These are phyloP conservation scores for Paradoxurus hermaphroditus DNA, from an alignment of 2,113 vertebrate genomes.

Conservation along the genomic window DNA sequence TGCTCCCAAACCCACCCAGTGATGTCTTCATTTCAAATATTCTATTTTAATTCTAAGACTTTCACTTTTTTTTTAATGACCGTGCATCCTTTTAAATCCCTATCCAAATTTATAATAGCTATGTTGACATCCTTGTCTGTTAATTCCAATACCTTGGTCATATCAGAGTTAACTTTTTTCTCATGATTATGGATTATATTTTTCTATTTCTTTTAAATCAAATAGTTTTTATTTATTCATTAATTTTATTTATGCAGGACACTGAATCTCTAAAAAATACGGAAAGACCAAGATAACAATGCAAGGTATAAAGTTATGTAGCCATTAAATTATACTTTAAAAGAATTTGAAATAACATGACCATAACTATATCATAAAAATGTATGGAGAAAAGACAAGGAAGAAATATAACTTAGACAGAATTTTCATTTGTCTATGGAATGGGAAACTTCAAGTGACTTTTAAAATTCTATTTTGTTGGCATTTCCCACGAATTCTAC, in stretches of 20 bases:
- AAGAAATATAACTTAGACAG: not conserved
- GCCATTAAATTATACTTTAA: not conserved
- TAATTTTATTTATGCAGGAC: not conserved
- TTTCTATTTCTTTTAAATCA: not conserved
- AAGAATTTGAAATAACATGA: not conserved
- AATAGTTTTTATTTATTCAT: not conserved
- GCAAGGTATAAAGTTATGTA: not conserved
- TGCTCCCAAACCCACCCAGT: not conserved
- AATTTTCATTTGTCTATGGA: not conserved
- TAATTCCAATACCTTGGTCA: not conserved
- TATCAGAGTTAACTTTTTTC: not conserved
- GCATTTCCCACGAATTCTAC: not conserved
- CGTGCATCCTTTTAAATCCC: not conserved
- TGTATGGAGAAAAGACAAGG: not conserved
- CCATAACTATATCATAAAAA: not conserved
- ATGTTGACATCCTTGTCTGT: not conserved
- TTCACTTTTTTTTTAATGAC: not conserved
- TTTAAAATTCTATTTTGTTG: constrained; percentile 20
- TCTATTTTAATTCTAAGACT: not conserved
- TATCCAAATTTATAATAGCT: not conserved
- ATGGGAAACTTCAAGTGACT: not conserved
- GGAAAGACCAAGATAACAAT: not conserved
- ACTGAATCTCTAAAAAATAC: not conserved
- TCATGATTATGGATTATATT: not conserved
- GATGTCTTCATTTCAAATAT: not conserved